phyloP scores from a whole-genome alignment of 2,888 invertebrate species.

The Meandrusa payeni region DNA sequence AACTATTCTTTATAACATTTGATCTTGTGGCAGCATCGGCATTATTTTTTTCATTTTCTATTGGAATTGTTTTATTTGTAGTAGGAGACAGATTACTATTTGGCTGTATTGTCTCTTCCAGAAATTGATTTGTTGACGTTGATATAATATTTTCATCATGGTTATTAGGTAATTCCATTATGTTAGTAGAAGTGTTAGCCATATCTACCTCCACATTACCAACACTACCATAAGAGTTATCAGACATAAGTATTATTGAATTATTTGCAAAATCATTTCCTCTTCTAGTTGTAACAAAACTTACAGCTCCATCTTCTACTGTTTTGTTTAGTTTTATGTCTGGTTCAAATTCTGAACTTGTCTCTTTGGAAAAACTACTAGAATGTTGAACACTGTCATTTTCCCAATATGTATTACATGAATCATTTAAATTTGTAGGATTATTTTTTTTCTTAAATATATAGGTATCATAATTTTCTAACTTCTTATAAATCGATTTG shows the following conservation, averaged over 20 bases:
- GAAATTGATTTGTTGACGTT: not conserved
- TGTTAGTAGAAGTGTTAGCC: constrained; percentile 35
- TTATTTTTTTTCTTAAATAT: constrained; percentile 6
- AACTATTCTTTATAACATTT: constrained; percentile 38
- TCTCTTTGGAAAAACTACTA: not conserved
- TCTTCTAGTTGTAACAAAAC: constrained; percentile 68
- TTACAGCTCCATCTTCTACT: constrained; percentile 36
- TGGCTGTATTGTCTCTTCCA: not conserved
- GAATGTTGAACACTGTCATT: constrained; percentile 8
- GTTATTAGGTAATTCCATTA: constrained; percentile 22
- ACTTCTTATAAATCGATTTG: constrained; percentile 59
- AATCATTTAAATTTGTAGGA: constrained; percentile 11
- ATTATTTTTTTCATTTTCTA: not conserved
- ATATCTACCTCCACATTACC: constrained; percentile 49
- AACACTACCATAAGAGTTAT: constrained; percentile 43
- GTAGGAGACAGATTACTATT: not conserved
- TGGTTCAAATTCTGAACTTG: constrained; percentile 22
- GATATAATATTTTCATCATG: constrained; percentile 1
- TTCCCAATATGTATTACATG: not conserved
- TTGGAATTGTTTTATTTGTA: not conserved
- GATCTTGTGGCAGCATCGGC: not conserved
- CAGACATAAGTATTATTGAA: constrained; percentile 46
- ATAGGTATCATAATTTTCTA: too few relatives aligned
- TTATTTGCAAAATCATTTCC: constrained; percentile 50
- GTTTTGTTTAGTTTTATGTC: constrained; percentile 25